Evolutionary conservation across 2,888 invertebrate genomes (phyloP), one percentile per base, ranked within the genome.

Genomic region (Euproctis similis): DNA sequence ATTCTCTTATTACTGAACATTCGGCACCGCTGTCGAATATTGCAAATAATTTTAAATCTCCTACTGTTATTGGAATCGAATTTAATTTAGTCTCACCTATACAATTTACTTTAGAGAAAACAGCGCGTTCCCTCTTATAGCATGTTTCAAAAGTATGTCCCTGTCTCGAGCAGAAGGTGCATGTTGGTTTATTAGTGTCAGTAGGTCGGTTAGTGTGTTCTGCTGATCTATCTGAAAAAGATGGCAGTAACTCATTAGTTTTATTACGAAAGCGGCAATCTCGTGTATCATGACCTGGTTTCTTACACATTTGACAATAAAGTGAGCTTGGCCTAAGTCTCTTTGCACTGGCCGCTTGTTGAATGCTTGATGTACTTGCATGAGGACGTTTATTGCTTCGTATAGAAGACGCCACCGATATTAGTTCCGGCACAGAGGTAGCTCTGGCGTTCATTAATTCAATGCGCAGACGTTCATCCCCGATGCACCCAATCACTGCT

Each of bases 11-110:
- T 0, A 53, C 5, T 3, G 56, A 53, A 24, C 53, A 50, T 17
- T 54, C 54, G 0, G 53, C 50, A 0, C 56, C 56, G 11, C 54
- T 56, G 20, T 60, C 54, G 25, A 56, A 58, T 0, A 56, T 23
- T 0, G 54, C 39, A 4, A 25, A 12, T 1, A 52, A 13, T 3
- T 12, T 30, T 4, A 14, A 24, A 4, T 11, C 8, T 1, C 42
- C 43, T 2, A 54, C 31, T 4, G 9, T n/a, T 0, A 52, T 16
- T 0, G 12, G 16, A 14, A 53, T 44, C 0, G 34, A 28, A 17
- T 31, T 35, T 19, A 39, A 11, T 12, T 43, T 48, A 1, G 24
- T 4, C 8, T 24, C 27, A 6, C 30, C 34, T 2, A 53, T 29
- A 4, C 18, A 48, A 22, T 56, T 53, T 0, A 55, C 30, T 4